Evolutionary conservation across 2,888 invertebrate genomes (phyloP).

Genomic region (Lepas anatifera): DNA sequence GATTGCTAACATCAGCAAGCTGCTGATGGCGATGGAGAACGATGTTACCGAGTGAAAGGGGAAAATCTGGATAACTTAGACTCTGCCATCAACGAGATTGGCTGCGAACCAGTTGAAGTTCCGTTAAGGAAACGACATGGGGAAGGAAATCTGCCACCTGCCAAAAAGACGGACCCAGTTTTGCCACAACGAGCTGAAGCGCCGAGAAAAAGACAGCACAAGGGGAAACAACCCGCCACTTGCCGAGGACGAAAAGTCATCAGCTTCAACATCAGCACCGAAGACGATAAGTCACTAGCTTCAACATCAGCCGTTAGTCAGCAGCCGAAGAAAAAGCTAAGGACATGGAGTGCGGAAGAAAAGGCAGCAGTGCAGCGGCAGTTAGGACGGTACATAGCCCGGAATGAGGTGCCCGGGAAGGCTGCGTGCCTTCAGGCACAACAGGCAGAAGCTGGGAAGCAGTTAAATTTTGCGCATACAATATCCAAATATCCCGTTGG

Average conservation of each 20-base stretch:
- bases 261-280: no score
- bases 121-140: background rate
- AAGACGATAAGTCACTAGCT: no score
- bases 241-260: no score
- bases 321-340: background rate
- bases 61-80: background rate
- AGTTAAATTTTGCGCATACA: background rate
- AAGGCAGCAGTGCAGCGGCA: background rate
- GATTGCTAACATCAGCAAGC: background rate
- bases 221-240: background rate
- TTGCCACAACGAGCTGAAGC: no score
- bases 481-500: background rate
- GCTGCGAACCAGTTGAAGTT: background rate
- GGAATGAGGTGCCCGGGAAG: background rate
- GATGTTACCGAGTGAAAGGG: background rate
- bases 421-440: background rate
- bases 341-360: background rate
- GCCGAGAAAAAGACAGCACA: background rate
- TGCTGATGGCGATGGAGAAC: background rate
- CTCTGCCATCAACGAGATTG: background rate
- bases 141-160: background rate
- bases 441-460: background rate
- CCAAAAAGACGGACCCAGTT: no score
- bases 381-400: background rate
- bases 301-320: no score